phyloP scores from a whole-genome alignment of 2,888 invertebrate genomes.

The Drosophila fungiperda region DNA sequence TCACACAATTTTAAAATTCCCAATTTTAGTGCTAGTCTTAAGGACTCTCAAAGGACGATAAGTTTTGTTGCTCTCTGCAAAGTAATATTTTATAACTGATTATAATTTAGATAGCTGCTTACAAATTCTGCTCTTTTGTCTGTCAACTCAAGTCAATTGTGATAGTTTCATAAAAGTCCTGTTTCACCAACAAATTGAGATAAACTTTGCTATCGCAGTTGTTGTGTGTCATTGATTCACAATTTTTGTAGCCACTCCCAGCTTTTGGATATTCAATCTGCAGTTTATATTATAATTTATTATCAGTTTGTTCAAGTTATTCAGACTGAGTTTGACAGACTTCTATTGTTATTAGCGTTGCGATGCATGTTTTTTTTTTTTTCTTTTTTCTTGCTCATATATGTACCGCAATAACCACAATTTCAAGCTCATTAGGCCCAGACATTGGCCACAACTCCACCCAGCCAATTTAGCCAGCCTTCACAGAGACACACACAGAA shows the following conservation, averaged over 20 bases:
- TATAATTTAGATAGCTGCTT: not conserved
- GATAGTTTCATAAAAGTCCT: not conserved
- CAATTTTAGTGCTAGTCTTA: not conserved
- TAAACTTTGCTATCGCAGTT: not conserved
- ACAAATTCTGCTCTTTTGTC: not conserved
- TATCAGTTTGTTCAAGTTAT: not conserved
- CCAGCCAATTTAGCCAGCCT: constrained; percentile 30
- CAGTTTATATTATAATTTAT: not conserved
- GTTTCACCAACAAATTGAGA: not conserved
- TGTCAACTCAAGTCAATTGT: not conserved
- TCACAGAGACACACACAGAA: not conserved
- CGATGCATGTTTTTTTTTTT: constrained; percentile 13
- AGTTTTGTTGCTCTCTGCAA: not conserved
- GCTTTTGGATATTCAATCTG: not conserved
- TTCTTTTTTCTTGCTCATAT: constrained; percentile 21
- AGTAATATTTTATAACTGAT: not conserved
- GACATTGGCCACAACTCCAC: constrained; percentile 23
- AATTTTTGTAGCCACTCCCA: not conserved
- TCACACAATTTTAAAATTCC: not conserved
- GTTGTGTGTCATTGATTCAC: not conserved
- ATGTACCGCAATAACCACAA: constrained; percentile 39
- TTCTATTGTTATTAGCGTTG: constrained; percentile 24
- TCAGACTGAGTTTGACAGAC: not conserved
- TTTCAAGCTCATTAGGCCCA: constrained; percentile 56
- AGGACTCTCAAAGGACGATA: not conserved